Evolutionary conservation across 2,888 invertebrate genomes (phyloP), one percentile per base, ranked within the genome.

Genomic region (Lysandra coridon): DNA sequence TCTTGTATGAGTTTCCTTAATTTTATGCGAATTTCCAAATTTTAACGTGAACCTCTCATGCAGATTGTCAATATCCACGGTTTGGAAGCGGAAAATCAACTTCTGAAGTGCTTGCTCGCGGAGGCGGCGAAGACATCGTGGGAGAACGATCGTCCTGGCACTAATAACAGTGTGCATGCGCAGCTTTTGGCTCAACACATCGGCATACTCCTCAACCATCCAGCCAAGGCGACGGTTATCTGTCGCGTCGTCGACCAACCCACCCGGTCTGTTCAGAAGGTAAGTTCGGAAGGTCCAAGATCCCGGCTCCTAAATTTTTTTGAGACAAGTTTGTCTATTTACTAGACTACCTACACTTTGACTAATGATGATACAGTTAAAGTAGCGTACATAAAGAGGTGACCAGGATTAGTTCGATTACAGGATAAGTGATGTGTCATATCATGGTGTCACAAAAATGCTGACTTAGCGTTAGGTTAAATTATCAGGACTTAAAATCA

Each of bases 81-180:
- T 95, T 96, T 98, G 95, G 98, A 99, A 96, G 98, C 98, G 95
- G 98, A 99, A 96, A 97, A 98, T 95, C 98, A 99, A 96, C 96
- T 98, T 93, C 96, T 98, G 96, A 98, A 98, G 96, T 98, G 98
- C 95, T 96, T 99, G 92, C 97, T 99, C 94, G 97, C 90, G 82
- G 94, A 94, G 84, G 92, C 98, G 87, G 96, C 96, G 87, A 97
- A 98, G 90, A 97, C 98, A 92, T 97, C 98, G 83, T 95, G 91
- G 93, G 95, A 92, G 88, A 95, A 86, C 89, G 95, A 94, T 94
- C 96, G 95, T 84, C 95, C 96, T 82, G 95, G 96, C 82, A 95
- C 87, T 95, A 97, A 96, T 95, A 96, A 88, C 96, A 98, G 89
- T 96, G 96, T 90, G 96, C 97, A 94, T 97, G 98, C 97, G 95